A percentile compares a stretch with the other conserved stretches of the same genome.
These are phyloP conservation scores for Diadromus collaris DNA, from an alignment of 2,888 invertebrate genomes.

Conservation along the genomic window DNA sequence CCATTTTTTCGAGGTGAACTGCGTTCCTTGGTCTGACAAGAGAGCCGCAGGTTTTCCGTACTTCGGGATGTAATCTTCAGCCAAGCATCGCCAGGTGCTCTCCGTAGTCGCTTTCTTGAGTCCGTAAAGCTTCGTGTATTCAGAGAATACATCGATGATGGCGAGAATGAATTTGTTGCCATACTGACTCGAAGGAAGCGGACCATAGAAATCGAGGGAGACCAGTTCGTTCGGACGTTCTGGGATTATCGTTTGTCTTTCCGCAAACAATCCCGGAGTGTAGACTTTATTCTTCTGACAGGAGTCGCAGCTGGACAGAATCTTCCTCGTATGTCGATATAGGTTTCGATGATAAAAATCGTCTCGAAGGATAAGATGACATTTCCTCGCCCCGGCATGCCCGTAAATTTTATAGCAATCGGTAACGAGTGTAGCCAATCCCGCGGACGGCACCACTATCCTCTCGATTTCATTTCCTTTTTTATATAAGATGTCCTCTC, in stretches of 20 bases:
- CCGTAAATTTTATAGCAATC: conserved; percentile 44
- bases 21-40: conserved; percentile 51
- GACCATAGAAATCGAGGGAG: conserved; percentile 54
- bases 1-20: conserved; percentile 65
- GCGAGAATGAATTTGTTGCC: conserved; percentile 52
- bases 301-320: conserved; percentile 27
- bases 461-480: not conserved
- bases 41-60: conserved; percentile 28
- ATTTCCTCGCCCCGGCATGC: conserved; percentile 41
- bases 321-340: not conserved
- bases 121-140: conserved; percentile 53
- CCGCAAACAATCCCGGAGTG: conserved; percentile 3
- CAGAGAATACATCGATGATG: conserved; percentile 58
- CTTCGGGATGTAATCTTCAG: not conserved
- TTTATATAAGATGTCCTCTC: not conserved
- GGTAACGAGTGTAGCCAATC: not conserved
- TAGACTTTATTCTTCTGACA: conserved; percentile 51
- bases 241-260: conserved; percentile 29
- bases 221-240: conserved; percentile 34
- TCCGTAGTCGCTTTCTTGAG: conserved; percentile 45
- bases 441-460: not conserved
- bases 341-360: conserved; percentile 33
- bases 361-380: conserved; percentile 26
- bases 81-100: not conserved
- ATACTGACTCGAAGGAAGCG: conserved; percentile 24